phyloP scores from a whole-genome alignment of 2,888 invertebrate species.

The Globia sparganii region DNA sequence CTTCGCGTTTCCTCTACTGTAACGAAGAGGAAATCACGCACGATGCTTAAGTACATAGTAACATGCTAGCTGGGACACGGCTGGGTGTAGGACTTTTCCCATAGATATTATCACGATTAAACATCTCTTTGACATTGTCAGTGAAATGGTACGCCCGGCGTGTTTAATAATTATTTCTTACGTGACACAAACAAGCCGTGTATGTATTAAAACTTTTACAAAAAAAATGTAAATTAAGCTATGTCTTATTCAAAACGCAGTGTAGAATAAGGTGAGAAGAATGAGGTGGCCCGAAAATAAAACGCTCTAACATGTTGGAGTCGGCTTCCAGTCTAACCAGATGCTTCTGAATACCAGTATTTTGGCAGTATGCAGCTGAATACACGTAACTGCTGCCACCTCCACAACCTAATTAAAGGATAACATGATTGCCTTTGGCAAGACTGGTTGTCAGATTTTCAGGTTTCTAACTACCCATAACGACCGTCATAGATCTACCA shows the following conservation, averaged over 20 bases:
- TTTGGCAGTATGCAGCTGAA: no score
- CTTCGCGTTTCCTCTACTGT: slow-evolving; percentile 44
- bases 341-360: neutral
- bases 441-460: neutral
- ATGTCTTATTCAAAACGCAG: neutral
- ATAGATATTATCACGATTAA: neutral
- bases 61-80: slow-evolving; percentile 28
- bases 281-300: neutral
- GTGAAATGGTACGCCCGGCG: neutral
- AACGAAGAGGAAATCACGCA: slow-evolving; percentile 62
- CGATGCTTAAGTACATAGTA: neutral
- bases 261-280: neutral
- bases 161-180: neutral
- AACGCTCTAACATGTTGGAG: neutral
- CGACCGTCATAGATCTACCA: neutral
- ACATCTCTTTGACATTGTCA: neutral
- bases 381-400: no score
- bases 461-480: neutral
- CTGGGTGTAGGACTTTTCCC: slow-evolving; percentile 6
- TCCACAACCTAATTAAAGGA: no score
- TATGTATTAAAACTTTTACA: no score
- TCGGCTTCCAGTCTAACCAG: neutral
- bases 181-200: neutral
- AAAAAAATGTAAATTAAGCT: no score
- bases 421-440: neutral